Evolutionary conservation across 2,888 invertebrate genomes (phyloP).

Genomic region (Tenthredo livida): DNA sequence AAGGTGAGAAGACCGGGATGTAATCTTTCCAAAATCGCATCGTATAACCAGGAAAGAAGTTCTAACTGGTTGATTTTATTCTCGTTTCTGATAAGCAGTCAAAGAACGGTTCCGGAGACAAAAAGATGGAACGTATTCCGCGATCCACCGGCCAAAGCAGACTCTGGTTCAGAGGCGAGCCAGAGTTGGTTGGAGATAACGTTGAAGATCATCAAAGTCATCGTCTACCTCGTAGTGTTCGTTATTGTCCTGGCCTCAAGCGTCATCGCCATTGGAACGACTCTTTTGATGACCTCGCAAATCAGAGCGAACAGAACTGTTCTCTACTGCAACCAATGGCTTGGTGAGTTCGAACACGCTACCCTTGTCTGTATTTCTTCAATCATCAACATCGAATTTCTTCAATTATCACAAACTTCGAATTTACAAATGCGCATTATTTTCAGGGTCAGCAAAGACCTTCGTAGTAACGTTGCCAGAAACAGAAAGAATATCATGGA

Average conservation of each 20-base stretch:
- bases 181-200: constrained; percentile 92
- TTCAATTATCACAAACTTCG: background rate
- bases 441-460: constrained; percentile 90
- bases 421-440: background rate
- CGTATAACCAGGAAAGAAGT: no score
- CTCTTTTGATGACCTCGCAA: constrained; percentile 96
- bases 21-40: background rate
- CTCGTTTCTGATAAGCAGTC: constrained; percentile 80
- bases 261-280: constrained; percentile 92
- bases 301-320: constrained; percentile 88
- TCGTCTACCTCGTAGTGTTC: constrained; percentile 93
- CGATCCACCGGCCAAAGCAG: constrained; percentile 93
- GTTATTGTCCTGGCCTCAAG: constrained; percentile 91
- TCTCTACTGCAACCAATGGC: constrained; percentile 91
- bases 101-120: constrained; percentile 90
- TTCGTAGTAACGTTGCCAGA: constrained; percentile 90
- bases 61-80: background rate
- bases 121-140: constrained; percentile 99
- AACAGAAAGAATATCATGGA: constrained; percentile 94
- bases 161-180: constrained; percentile 93
- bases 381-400: background rate
- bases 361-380: background rate
- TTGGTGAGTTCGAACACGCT: constrained; percentile 81
- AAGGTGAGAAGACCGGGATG: background rate
- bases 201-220: constrained; percentile 89